Conservation (phyloP, 2,797 vertebrate genomes). For the Epinephelus coioides region DNA sequence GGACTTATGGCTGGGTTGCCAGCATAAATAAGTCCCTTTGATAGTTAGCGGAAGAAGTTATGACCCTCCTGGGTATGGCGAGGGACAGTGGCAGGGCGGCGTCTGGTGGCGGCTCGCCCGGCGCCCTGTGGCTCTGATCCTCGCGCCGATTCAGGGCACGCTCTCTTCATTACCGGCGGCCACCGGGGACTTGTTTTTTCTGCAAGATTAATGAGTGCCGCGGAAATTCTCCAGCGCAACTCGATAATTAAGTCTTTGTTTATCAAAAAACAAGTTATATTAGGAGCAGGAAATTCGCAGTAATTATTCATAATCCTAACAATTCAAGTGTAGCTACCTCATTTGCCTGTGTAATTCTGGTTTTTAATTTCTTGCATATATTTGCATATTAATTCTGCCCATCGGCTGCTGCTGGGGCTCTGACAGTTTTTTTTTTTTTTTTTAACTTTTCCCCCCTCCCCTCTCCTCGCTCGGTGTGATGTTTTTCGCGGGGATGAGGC, state of each 20-base stretch:
- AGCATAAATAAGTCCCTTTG: constrained; percentile 99
- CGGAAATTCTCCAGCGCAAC: constrained; percentile 99
- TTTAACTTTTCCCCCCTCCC: background rate
- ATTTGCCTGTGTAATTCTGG: constrained; percentile 99
- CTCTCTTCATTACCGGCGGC: constrained; percentile 98
- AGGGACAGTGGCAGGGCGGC: constrained; percentile 95
- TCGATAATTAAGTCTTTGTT: constrained; percentile 99
- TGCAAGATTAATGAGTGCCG: constrained; percentile 99
- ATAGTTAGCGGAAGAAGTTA: constrained; percentile 99
- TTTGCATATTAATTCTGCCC: constrained; percentile 99
- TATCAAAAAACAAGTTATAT: constrained; percentile 99
- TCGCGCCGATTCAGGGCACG: constrained; percentile 99
- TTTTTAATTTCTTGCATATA: constrained; percentile 99
- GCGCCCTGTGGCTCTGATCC: constrained; percentile 95
- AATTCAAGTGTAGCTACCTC: constrained; percentile 99
- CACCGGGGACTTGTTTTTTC: constrained; percentile 99
- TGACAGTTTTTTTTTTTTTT: constrained; percentile 90
- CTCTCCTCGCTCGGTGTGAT: constrained; percentile 86
- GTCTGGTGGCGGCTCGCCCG: constrained; percentile 92
- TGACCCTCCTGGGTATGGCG: constrained; percentile 96
- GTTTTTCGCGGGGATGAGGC: constrained; percentile 95
- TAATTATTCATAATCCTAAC: constrained; percentile 99
- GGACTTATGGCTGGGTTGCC: constrained; percentile 97
- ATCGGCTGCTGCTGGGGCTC: constrained; percentile 96
- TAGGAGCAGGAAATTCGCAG: constrained; percentile 99